Conservation (phyloP, 2,888 invertebrate genomes). For the Polymixis flavicincta region DNA sequence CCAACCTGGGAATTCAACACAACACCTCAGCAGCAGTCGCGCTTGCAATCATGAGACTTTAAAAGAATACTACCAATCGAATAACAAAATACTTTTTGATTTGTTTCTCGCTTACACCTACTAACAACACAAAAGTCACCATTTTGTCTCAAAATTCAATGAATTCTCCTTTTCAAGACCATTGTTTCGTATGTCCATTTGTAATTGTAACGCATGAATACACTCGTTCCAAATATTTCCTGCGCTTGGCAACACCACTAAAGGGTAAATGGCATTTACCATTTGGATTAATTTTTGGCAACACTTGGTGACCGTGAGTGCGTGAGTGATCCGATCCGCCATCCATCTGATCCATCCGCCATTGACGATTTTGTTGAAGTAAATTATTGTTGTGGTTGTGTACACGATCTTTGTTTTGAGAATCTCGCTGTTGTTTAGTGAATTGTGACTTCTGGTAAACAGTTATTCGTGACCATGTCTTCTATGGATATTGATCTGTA, state of each 20-base stretch:
- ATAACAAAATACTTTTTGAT: neutral
- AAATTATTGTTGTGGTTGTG: constrained; percentile 27
- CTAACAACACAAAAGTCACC: neutral
- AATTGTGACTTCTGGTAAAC: constrained; percentile 45
- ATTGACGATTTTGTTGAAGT: constrained; percentile 41
- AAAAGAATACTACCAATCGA: neutral
- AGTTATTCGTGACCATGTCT: constrained; percentile 83
- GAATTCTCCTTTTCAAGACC: neutral
- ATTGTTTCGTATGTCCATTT: too few species aligned
- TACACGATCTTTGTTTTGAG: constrained; percentile 3
- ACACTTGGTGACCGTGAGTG: neutral
- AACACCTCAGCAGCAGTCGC: neutral
- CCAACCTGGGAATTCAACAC: too few species aligned
- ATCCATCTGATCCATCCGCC: too few species aligned
- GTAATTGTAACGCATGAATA: neutral
- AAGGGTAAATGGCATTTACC: too few species aligned
- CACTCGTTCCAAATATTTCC: neutral
- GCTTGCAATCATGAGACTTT: neutral
- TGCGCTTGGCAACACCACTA: neutral
- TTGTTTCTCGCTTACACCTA: neutral
- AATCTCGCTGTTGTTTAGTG: neutral
- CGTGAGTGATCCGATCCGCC: neutral
- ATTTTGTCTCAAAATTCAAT: neutral
- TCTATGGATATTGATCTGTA: constrained; percentile 88
- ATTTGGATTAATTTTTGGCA: neutral